Conservation (phyloP, 2,113 vertebrate species). For the Trochalopteron elliotii region DNA sequence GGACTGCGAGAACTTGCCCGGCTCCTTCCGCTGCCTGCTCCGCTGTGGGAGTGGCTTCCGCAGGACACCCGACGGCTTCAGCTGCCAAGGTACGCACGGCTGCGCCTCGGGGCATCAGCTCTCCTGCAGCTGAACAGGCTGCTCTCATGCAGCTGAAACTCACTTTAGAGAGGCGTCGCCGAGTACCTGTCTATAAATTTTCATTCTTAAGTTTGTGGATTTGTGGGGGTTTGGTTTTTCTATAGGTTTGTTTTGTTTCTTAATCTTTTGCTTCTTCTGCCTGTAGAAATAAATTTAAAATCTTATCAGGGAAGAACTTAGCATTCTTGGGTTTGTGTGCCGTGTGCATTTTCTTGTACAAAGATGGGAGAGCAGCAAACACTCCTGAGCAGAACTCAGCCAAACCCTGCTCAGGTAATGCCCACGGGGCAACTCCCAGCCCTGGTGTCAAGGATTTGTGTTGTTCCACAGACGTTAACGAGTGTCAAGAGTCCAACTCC, state of each 20-base stretch:
- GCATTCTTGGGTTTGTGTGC: not conserved
- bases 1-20: slow-evolving; percentile 90
- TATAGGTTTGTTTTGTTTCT: not conserved
- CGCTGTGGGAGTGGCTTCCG: slow-evolving; percentile 86
- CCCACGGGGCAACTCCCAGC: not conserved
- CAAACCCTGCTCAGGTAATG: not conserved
- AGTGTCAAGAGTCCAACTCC: slow-evolving; percentile 89
- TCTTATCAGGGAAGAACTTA: not conserved
- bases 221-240: fast-evolving
- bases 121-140: too few relatives aligned
- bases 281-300: not conserved
- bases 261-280: not conserved
- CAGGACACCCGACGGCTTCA: slow-evolving; percentile 82
- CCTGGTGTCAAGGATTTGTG: not conserved
- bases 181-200: not conserved
- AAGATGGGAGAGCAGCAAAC: not conserved
- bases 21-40: slow-evolving; percentile 86
- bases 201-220: not conserved
- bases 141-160: not conserved
- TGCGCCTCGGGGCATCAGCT: fast-evolving
- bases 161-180: not conserved
- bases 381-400: not conserved
- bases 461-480: slow-evolving; percentile 86
- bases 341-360: not conserved
- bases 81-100: slow-evolving; percentile 83